A percentile compares a stretch with the other conserved stretches of the same genome.
phyloP scores from a whole-genome alignment of 2,113 vertebrate genomes.

The Hylia prasina region DNA sequence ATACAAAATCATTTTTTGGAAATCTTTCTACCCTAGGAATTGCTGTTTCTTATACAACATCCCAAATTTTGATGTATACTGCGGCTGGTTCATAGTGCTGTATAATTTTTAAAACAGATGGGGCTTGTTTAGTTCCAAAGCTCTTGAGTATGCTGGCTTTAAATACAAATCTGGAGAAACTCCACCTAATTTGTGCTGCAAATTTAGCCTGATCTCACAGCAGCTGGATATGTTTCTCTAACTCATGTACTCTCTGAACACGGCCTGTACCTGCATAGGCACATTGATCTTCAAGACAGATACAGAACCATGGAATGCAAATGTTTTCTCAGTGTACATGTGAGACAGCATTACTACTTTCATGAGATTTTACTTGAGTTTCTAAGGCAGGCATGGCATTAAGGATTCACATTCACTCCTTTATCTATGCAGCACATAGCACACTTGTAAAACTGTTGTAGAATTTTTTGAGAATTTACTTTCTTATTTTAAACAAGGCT shows the following conservation, averaged over 20 bases:
- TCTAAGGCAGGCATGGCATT: background rate
- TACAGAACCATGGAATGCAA: background rate
- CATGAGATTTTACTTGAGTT: background rate
- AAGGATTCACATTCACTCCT: background rate
- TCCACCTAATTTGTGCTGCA: slow-evolving; percentile 25
- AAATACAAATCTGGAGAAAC: slow-evolving; percentile 36
- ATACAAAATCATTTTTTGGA: fast-evolving
- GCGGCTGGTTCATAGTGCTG: background rate
- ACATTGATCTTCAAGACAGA: background rate
- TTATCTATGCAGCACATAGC: background rate
- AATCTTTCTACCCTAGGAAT: background rate
- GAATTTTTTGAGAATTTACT: background rate
- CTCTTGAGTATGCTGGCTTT: slow-evolving; percentile 11
- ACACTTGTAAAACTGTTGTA: background rate
- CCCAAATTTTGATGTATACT: background rate
- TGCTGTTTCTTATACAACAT: background rate
- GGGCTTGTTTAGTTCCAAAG: slow-evolving; percentile 25
- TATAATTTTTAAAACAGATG: slow-evolving; percentile 46
- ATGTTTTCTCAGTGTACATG: background rate
- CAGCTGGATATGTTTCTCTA: background rate
- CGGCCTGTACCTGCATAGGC: background rate
- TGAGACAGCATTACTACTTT: background rate
- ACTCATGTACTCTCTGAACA: background rate
- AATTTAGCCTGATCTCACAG: background rate
- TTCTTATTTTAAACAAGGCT: slow-evolving; percentile 2